phyloP scores from a whole-genome alignment of 2,113 vertebrate genomes.

The Ovibos moschatus region DNA sequence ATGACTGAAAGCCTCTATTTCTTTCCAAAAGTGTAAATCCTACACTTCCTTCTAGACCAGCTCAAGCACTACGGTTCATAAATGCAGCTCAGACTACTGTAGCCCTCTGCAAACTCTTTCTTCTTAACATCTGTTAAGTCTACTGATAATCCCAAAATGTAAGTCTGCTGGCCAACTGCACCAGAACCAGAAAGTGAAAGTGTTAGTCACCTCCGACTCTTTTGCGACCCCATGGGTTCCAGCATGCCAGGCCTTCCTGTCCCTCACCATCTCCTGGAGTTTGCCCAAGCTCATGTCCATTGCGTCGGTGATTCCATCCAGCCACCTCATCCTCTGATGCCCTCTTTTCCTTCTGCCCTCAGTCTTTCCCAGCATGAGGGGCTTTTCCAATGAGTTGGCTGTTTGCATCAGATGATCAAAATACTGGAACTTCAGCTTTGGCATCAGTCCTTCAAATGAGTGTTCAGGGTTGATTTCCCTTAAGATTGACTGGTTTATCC shows the following conservation, averaged over 20 bases:
- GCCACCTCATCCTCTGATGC: background rate
- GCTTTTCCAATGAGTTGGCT: background rate
- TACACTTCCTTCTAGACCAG: background rate
- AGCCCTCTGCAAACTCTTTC: background rate
- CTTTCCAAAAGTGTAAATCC: background rate
- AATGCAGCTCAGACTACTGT: background rate
- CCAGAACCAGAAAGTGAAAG: background rate
- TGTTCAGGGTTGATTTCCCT: background rate
- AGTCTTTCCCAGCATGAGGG: background rate
- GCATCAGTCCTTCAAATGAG: background rate
- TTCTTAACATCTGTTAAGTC: background rate
- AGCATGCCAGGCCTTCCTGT: background rate
- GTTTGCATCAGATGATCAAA: background rate
- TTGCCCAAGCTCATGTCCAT: background rate
- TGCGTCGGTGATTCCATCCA: fast-evolving
- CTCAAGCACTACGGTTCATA: background rate
- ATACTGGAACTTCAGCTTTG: background rate
- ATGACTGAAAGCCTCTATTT: background rate
- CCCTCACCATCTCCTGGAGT: background rate
- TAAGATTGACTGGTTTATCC: background rate
- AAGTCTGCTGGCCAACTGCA: background rate
- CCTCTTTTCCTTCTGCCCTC: background rate
- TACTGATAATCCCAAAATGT: background rate
- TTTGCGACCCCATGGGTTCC: fast-evolving
- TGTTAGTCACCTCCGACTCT: background rate